Conservation (phyloP, 1,140 invertebrate species). For the Chironomus tepperi region DNA sequence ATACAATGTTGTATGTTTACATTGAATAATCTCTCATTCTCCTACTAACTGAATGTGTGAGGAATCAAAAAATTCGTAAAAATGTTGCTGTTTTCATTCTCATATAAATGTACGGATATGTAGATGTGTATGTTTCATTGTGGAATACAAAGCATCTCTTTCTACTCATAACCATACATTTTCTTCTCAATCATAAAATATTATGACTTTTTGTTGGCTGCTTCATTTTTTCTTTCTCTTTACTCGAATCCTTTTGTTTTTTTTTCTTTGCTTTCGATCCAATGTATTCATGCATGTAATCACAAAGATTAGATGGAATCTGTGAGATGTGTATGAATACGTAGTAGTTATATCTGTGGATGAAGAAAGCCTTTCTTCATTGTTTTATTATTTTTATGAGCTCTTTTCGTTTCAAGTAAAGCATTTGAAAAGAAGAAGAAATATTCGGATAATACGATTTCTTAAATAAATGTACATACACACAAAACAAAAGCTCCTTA, state of each 20-base stretch:
- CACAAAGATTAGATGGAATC: constrained; percentile 8
- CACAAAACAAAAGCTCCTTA: too few species aligned
- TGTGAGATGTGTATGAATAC: neutral
- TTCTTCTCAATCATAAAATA: constrained; percentile 15
- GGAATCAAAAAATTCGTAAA: neutral
- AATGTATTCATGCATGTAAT: constrained; percentile 13
- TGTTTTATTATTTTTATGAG: neutral
- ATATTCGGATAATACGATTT: too few species aligned
- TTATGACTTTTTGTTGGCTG: constrained; percentile 20
- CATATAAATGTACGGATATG: too few species aligned
- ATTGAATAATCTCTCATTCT: constrained; percentile 14
- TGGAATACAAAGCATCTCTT: neutral
- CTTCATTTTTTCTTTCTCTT: constrained; percentile 5
- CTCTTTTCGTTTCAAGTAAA: neutral
- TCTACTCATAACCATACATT: neutral
- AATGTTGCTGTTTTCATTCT: neutral
- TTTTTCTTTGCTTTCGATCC: constrained; percentile 10
- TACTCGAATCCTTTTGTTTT: neutral
- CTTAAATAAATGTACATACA: too few species aligned
- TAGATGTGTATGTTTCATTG: too few species aligned
- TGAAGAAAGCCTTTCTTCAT: neutral
- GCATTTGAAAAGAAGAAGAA: too few species aligned
- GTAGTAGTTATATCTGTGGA: neutral
- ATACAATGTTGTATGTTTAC: neutral
- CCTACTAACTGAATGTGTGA: neutral